Conservation (phyloP, 2,797 vertebrate genomes). For the Anguilla megastoma region DNA sequence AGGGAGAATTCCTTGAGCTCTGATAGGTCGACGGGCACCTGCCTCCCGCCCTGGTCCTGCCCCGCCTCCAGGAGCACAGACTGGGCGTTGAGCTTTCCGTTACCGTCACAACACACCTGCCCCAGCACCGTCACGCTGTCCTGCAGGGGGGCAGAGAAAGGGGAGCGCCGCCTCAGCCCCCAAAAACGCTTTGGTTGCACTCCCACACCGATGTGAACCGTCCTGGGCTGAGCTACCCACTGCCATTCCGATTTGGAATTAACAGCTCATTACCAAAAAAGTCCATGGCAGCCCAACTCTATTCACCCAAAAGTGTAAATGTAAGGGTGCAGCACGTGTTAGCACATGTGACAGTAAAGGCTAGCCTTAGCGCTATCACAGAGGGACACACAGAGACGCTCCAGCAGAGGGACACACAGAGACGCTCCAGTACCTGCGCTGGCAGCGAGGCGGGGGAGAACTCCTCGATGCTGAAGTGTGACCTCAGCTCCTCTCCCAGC, state of each 20-base stretch:
- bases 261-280: background rate
- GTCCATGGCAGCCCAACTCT: background rate
- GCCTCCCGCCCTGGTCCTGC: conserved; percentile 77
- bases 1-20: conserved; percentile 88
- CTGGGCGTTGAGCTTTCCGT: conserved; percentile 87
- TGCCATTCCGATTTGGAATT: background rate
- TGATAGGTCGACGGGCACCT: conserved; percentile 82
- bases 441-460: conserved; percentile 77
- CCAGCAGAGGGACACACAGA: background rate
- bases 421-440: conserved; percentile 75
- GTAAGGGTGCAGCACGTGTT: background rate
- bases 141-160: conserved; percentile 56
- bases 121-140: conserved; percentile 80
- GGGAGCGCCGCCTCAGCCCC: background rate
- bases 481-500: conserved; percentile 75
- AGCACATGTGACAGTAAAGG: background rate
- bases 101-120: conserved; percentile 88
- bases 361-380: background rate
- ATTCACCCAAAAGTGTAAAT: background rate
- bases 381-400: background rate
- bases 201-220: background rate
- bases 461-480: conserved; percentile 82
- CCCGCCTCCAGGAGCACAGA: conserved; percentile 86
- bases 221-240: background rate
- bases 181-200: background rate